Base-by-base conservation (phyloP, 2,888 invertebrate species). In the Habroteleia sp. region DNA sequence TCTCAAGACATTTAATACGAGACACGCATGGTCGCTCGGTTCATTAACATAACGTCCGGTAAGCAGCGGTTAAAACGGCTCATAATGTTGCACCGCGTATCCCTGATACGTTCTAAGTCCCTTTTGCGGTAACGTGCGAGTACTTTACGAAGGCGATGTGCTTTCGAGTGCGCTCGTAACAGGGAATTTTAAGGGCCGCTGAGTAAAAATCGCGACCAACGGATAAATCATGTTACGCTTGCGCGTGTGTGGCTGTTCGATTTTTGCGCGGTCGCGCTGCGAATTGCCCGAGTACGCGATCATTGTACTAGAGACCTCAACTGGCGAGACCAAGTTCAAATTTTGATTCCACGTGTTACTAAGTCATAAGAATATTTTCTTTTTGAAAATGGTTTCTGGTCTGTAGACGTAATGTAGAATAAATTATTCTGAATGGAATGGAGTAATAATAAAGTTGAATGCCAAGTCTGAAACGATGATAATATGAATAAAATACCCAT, bases 141-240 rank as follows among this genome's bases (percentile, higher is more conserved):
- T 48, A 23, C 71, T 66, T 66, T 44, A 48, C 41, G 60, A 69
- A 62, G 54, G 48, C 74, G 60, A 58, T 29, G 69, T 35, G 39
- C 60, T 68, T 56, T 60, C 65, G 41, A 17, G 27, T 16, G 8
- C 41, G 50, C 62, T 77, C 77, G 72, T 76, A 78, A 78, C 79
- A 73, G 72, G 76, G 78, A 77, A 71, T 74, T 82, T 80, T 72
- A 76, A 77, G 65, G 65, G 31, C 27, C 69, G 20, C 39, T 76
- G 74, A n/a, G 17, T 74, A 82, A 81, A 83, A 83, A 81, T 83
- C 35, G 42, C 74, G 68, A 74, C 79, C 79, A 42, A 73, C 78
- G 54, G 77, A 81, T 82, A 81, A 83, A 82, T 83, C 81, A 81
- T 46, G 73, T 77, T 74, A 76, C 73, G 79, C 17, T 17, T 44